These are phyloP conservation scores for Bombyx mandarina DNA, from an alignment of 1,140 invertebrate genomes.

Conservation along the genomic window DNA sequence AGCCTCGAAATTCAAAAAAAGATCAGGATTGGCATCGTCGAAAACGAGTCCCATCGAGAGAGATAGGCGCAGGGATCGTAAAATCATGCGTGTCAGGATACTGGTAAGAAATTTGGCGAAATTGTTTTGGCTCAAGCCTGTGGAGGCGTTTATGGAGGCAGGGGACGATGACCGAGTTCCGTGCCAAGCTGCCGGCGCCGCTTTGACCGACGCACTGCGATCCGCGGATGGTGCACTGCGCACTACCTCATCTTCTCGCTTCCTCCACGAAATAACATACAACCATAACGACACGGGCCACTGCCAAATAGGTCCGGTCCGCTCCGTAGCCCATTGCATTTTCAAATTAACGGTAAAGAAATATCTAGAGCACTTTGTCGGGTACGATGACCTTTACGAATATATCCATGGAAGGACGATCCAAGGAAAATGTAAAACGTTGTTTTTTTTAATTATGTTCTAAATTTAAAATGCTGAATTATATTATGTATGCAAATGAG, in stretches of 20 bases:
- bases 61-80: constrained; percentile 34
- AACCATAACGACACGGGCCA: constrained; percentile 37
- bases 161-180: constrained; percentile 55
- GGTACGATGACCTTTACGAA: constrained; percentile 19
- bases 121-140: constrained; percentile 65
- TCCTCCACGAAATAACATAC: constrained; percentile 45
- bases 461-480: constrained; percentile 17
- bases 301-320: constrained; percentile 49
- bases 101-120: constrained; percentile 61
- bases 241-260: constrained; percentile 42
- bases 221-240: constrained; percentile 56
- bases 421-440: constrained; percentile 17
- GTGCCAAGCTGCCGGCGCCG: constrained; percentile 62
- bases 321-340: constrained; percentile 2
- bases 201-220: constrained; percentile 52
- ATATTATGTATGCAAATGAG: constrained; percentile 29
- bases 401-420: constrained; percentile 17
- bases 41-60: constrained; percentile 31
- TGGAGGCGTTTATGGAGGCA: constrained; percentile 55
- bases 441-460: constrained; percentile 12
- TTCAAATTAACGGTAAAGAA: constrained; percentile 12
- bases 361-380: neutral
- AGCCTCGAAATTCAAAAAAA: constrained; percentile 33
- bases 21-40: constrained; percentile 23
- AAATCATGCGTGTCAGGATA: constrained; percentile 53